phyloP scores from a whole-genome alignment of 2,797 vertebrate species.

The Eulemur coronatus region DNA sequence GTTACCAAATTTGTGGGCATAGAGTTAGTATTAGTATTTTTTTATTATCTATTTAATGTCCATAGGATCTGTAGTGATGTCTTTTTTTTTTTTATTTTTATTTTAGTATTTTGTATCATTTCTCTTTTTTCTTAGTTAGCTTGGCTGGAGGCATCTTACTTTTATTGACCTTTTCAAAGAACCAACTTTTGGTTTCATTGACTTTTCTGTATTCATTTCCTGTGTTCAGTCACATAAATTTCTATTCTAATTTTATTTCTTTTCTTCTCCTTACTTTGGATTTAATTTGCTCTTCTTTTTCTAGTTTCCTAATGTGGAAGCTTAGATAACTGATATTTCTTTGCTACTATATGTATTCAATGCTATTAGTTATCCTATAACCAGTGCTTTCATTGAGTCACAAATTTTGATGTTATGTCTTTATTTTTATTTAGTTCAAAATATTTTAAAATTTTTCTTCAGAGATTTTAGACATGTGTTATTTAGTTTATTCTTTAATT shows the following conservation, averaged over 20 bases:
- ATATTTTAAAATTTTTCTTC: background rate
- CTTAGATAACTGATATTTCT: background rate
- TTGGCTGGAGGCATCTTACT: background rate
- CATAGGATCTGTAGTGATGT: background rate
- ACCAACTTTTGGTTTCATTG: background rate
- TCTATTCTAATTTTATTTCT: background rate
- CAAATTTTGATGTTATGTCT: background rate
- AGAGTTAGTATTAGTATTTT: background rate
- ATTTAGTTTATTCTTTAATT: background rate
- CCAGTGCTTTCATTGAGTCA: background rate
- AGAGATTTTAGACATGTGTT: background rate
- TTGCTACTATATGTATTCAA: background rate
- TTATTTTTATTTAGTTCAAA: background rate
- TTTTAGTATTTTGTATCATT: background rate
- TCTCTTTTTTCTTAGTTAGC: background rate
- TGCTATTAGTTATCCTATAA: background rate
- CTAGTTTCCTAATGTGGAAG: background rate
- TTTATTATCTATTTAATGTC: background rate
- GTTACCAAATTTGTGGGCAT: background rate
- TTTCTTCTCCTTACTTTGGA: background rate
- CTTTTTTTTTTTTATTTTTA: background rate
- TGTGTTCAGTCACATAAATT: background rate
- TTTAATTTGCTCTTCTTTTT: background rate
- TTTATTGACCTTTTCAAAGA: background rate
- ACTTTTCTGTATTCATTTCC: background rate